Evolutionary conservation across 2,888 invertebrate genomes (phyloP), one percentile per base, ranked within the genome.

Genomic region (Drosophila parthenogenetica): DNA sequence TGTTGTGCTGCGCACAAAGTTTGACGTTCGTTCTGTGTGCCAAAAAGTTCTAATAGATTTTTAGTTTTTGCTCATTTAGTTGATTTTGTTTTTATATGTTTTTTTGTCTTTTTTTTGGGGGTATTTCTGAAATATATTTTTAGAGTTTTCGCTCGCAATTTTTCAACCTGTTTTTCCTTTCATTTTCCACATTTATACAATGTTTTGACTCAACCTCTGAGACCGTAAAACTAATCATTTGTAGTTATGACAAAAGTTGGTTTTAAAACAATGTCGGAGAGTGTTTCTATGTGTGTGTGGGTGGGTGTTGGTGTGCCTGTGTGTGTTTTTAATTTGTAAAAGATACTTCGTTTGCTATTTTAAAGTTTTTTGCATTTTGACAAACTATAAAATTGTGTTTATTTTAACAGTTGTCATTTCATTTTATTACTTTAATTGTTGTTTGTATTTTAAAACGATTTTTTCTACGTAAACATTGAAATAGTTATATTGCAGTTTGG

Each of bases 31-130:
- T 65, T 70, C 77, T 70, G 70, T 70, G 48, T 51, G 63, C 57
- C 42, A 58, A 66, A 72, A 86, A 88, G 87, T 83, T 83, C 67
- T 86, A 86, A 86, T 86, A 83, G 88, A 80, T 88, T 86, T 88
- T 80, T 88, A 86, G 74, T 83, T 83, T 83, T 80, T 60, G 77
- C 64, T 74, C 81, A 73, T 69, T 87, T 73, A 58, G 79, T 69
- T 78, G 73, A 69, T 63, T 81, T 87, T 69, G 50, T 67, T 69
- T 57, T 66, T 46, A 11, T 29, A 2, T 5, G 2, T 10, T 19
- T 19, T 63, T 81, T 84, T 69, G 49, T 67, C 67, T 57, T 64
- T 46, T 14, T 35, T 58, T 17, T 35, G 13, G 11, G 22, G 5
- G 8, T 29, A 29, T 29, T 13, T 35, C 5, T 35, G 13, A 35